Evolutionary conservation across 2,888 invertebrate genomes (phyloP).

Genomic region (Nemotelus pantherinus): DNA sequence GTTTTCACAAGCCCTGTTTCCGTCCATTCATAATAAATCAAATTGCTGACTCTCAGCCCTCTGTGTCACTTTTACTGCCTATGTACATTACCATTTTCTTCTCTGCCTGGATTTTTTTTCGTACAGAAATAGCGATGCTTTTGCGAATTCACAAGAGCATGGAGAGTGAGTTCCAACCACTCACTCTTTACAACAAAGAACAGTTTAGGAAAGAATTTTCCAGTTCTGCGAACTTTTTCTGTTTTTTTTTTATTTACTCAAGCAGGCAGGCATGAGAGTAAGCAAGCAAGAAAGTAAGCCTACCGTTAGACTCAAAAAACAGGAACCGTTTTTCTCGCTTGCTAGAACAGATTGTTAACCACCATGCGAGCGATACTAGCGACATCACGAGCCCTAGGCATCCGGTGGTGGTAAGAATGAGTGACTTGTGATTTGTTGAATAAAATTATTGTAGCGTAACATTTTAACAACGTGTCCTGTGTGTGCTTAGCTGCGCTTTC

Average conservation of each 20-base stretch:
- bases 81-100: neutral
- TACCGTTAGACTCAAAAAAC: neutral
- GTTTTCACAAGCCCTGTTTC: neutral
- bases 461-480: constrained; percentile 45
- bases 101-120: neutral
- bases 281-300: neutral
- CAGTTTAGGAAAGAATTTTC: constrained; percentile 44
- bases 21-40: constrained; percentile 17
- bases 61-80: constrained; percentile 7
- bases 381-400: constrained; percentile 7
- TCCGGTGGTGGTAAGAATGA: neutral
- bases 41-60: neutral
- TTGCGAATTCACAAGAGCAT: constrained; percentile 11
- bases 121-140: neutral
- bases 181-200: constrained; percentile 26
- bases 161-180: neutral
- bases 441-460: constrained; percentile 44
- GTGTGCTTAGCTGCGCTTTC: constrained; percentile 39
- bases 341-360: neutral
- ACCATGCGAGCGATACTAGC: neutral
- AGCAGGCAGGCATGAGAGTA: neutral
- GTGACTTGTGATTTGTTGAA: constrained; percentile 38
- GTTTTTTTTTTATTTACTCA: constrained; percentile 2
- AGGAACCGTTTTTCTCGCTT: neutral
- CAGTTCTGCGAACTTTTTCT: constrained; percentile 37